A percentile compares a stretch with the other conserved stretches of the same genome.
Conservation (phyloP, 2,113 vertebrate genomes). For the Microtus montanus region DNA sequence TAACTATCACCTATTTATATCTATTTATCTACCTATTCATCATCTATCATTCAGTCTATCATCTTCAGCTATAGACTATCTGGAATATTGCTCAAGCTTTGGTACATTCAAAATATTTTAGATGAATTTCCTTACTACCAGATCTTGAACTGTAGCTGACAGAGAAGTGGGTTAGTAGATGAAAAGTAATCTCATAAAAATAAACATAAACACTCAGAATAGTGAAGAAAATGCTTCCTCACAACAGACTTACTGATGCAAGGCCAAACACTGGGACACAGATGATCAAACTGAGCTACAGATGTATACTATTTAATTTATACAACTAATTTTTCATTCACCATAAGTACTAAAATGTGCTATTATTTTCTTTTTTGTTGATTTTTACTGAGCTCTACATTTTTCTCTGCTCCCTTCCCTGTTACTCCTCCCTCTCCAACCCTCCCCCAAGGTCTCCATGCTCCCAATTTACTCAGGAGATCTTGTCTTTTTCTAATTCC, state of each 20-base stretch:
- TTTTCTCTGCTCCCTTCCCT: no score
- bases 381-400: no score
- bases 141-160: neutral
- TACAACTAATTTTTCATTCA: neutral
- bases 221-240: neutral
- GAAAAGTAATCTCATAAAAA: neutral
- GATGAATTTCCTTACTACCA: neutral
- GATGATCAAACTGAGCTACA: neutral
- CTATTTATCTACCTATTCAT: neutral
- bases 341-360: neutral
- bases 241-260: neutral
- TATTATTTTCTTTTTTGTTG: neutral
- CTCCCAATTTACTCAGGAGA: no score
- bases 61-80: neutral
- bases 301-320: neutral
- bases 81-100: slow-evolving; percentile 5
- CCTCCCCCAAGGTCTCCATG: no score
- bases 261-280: neutral
- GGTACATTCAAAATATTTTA: neutral
- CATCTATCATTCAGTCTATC: neutral
- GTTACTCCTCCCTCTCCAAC: no score
- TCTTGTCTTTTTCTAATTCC: no score
- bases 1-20: neutral
- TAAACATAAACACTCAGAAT: neutral
- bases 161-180: neutral